Evolutionary conservation across 2,888 invertebrate genomes (phyloP), one percentile per base, ranked within the genome.

Genomic region (Tromatobia lineatoria): DNA sequence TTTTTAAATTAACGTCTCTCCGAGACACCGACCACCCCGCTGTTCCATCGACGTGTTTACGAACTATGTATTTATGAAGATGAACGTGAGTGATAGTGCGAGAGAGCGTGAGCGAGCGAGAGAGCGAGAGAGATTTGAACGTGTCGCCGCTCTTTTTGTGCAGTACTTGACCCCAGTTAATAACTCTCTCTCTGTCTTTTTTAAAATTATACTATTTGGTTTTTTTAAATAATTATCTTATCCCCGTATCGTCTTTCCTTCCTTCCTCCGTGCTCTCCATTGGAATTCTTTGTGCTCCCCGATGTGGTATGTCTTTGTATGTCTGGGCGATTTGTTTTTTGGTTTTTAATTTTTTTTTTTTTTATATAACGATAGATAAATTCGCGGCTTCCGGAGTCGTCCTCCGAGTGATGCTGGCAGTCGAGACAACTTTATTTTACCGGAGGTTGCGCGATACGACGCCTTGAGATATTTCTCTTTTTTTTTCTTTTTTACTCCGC

Each of bases 241-340:
- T 50, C 52, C 52, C 38, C 29, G 18, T 42, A 50, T 74, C 50
- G 61, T 74, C 29, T 70, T 71, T 71, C 57, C 23, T 82, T 82
- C 59, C 18, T 79, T 85, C 73, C 73, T 64, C 38, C 38, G 64
- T 64, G 38, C 42, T 79, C 64, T 71, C 79, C 59, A 74, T 85
- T 80, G 70, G 64, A 78, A 80, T 81, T 78, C 61, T 84, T 83
- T 86, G 83, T 83, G 86, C 81, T 82, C 81, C 61, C 73, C 78
- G 78, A 84, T 83, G 77, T 76, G 71, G 23, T 71, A 67, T 59
- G 54, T 52, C 34, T 59, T n/a, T 23, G 38, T 69, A 38, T 38
- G 29, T 67, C 69, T 71, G 57, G 34, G 57, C 23, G 45, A 50
- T 29, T 38, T 38, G 7, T 38, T 38, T 38, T 38, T 38, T 38